Conservation (phyloP, 2,113 vertebrate species). For the Calidris pygmaea region DNA sequence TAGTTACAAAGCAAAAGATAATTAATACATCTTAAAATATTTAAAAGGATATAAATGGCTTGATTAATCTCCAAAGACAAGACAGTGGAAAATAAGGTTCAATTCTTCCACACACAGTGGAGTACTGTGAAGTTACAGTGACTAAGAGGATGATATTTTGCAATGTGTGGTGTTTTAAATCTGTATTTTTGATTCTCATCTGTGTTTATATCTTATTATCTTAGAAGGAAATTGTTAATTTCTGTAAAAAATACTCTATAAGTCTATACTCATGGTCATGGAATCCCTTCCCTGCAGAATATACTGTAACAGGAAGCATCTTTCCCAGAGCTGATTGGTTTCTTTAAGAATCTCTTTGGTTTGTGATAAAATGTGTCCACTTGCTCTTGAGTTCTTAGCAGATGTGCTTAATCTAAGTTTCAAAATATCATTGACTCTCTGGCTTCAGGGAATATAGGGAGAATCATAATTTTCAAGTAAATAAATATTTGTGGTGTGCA, state of each 20-base stretch:
- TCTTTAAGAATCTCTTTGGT: background rate
- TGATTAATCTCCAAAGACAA: background rate
- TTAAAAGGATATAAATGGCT: background rate
- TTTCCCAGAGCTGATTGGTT: background rate
- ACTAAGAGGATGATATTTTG: background rate
- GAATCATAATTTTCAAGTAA: background rate
- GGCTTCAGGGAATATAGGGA: background rate
- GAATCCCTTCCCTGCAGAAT: background rate
- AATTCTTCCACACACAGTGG: background rate
- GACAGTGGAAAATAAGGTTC: background rate
- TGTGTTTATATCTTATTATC: background rate
- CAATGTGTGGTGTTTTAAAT: background rate
- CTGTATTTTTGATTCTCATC: background rate
- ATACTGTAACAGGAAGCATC: background rate
- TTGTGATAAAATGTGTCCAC: background rate
- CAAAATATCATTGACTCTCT: background rate
- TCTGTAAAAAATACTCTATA: background rate
- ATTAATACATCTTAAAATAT: background rate
- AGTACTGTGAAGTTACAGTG: background rate
- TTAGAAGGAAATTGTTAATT: background rate
- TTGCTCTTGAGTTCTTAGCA: background rate
- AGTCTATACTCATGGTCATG: background rate
- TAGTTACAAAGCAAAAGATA: background rate
- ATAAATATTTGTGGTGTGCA: background rate
- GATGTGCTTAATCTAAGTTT: background rate